These are phyloP conservation scores for Theretra japonica DNA, from an alignment of 2,888 invertebrate species.

Conservation along the genomic window DNA sequence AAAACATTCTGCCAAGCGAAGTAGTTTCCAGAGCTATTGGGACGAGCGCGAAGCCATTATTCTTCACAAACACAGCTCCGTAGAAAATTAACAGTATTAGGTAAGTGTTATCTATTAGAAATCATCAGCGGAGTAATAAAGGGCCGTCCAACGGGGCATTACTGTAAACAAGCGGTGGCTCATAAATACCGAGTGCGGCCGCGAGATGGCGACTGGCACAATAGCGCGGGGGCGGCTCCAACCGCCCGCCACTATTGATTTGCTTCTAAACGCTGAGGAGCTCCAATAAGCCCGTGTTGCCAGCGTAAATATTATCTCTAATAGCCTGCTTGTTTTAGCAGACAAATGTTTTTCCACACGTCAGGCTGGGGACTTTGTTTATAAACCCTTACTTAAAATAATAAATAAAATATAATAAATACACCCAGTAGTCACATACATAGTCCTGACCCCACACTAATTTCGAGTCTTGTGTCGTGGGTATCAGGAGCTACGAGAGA, in stretches of 20 bases:
- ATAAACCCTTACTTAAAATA: neutral
- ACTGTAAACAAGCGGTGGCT: constrained; percentile 47
- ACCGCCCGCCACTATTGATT: constrained; percentile 49
- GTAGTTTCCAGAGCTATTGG: neutral
- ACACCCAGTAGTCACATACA: no score
- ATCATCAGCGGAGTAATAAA: constrained; percentile 60
- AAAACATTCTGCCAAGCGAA: no score
- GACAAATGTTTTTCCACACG: neutral
- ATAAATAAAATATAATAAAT: no score
- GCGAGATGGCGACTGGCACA: constrained; percentile 64
- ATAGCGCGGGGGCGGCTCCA: constrained; percentile 70
- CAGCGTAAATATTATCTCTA: constrained; percentile 21
- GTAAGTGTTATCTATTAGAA: constrained; percentile 62
- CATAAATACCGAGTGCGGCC: constrained; percentile 53
- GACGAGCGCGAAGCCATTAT: neutral
- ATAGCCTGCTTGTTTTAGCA: constrained; percentile 9
- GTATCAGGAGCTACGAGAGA: no score
- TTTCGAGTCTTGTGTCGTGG: no score
- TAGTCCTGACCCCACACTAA: no score
- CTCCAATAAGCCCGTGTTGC: constrained; percentile 7
- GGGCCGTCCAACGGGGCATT: constrained; percentile 54
- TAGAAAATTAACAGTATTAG: constrained; percentile 46
- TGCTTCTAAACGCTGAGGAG: constrained; percentile 38
- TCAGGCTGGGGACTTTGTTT: neutral
- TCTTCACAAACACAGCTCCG: constrained; percentile 33